Evolutionary conservation across 64 coral and sea anemone species (phyloP), one percentile per base, ranked within the genome.

Genomic region (Porites lutea): DNA sequence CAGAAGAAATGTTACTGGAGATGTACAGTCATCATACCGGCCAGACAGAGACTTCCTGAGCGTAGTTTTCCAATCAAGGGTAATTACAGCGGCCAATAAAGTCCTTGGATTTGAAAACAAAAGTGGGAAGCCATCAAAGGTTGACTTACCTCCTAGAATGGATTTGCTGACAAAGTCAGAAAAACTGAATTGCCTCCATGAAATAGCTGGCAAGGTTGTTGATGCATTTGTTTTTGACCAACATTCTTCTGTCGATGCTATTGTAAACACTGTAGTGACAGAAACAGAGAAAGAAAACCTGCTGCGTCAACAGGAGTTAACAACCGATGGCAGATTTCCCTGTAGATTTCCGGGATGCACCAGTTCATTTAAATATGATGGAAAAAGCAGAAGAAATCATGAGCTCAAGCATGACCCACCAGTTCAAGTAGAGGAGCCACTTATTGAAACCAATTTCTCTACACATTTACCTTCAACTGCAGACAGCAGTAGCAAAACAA

Each of bases 291-390:
- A 82, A 71, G 66, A 91, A 67, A 44, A 68, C 47, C 13, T 91
- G 60, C 14, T 95, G 11, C 57, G 90, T 16, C 72, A 91, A 63
- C 89, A 95, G 48, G 52, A 87, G 3, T 46, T 91, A 16, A 95
- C 94, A 71, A n/a, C 68, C 44, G 68, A 71, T 71, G 68, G 68
- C 68, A 71, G 68, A 71, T 71, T 71, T 71, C 94, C 90, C 49
- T 96, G 94, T 58, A 61, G 82, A 49, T 96, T 92, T 67, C 89
- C 83, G 53, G 89, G 89, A 8, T 96, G 94, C 61, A 55, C 60
- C 13, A 92, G 52, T 14, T 88, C 94, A 7, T 95, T 95, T 49
- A 91, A 87, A 13, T 73, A 76, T 22, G 60, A 92, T 92, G 84
- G 94, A 12, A 91, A 89, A 68, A 83, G 72, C 65, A 66, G 94